Base-by-base conservation (phyloP, 2,888 invertebrate genomes). In the Amorpha juglandis region DNA sequence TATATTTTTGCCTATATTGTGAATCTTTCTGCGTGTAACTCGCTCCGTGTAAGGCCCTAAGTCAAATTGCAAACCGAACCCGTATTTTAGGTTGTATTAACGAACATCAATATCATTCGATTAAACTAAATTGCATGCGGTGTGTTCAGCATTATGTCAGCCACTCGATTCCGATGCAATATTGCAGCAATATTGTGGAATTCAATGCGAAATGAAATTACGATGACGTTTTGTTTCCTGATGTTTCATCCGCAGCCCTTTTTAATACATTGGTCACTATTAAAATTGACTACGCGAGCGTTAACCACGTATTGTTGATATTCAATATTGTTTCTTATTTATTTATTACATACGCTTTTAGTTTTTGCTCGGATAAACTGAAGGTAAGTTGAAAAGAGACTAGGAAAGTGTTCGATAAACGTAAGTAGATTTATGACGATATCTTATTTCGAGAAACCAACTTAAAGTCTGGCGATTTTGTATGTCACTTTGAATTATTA, bases 191-290 rank as follows among this genome's bases (percentile, higher is more conserved):
- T n/a, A n/a, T n/a, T n/a, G n/a, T n/a, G 42, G 19, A 42, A 58
- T 42, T 42, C 58, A 58, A 19, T 12, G 58, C 58, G 19, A 42
- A 58, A 58, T 58, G 16, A 42, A 58, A 42, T 58, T 58, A 55
- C 55, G 16, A 0, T 9, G 19, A 19, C 6, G 38, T 19, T 58
- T 42, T 38, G 58, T 58, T 11, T 55, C 38, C 14, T 9, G 55
- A 55, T 35, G 55, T 48, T 50, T 50, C 38, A 38, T 58, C 58
- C 11, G 42, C 19, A 42, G 58, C 19, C 42, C 42, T 19, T 50
- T 45, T 58, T 19, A 42, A 42, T 38, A 42, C 38, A 16, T 19
- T 19, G 58, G 58, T 58, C 19, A 12, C 11, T 58, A 58, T 58
- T 58, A 58, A 58, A 19, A 58, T 58, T 58, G 58, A 58, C 58